These are phyloP conservation scores for Periplaneta americana DNA, from an alignment of 1,140 invertebrate genomes.

Conservation along the genomic window DNA sequence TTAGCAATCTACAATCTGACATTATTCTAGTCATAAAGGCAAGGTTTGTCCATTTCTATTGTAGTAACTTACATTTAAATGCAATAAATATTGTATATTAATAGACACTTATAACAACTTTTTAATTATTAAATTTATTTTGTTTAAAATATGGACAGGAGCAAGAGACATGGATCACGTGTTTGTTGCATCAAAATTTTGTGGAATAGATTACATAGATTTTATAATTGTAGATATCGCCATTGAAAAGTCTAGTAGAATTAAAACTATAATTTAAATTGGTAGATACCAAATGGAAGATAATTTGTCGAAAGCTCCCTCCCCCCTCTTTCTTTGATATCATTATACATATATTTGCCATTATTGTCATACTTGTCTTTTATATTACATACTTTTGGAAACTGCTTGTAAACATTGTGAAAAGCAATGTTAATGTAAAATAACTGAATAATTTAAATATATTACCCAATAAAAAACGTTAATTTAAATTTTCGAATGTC, in stretches of 20 bases:
- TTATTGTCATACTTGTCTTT: neutral
- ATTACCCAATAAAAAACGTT: neutral
- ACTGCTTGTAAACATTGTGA: neutral
- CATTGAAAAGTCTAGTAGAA: neutral
- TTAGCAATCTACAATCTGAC: neutral
- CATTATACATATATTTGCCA: neutral
- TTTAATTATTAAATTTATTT: neutral
- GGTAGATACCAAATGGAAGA: neutral
- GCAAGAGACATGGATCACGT: neutral
- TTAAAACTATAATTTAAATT: neutral
- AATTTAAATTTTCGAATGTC: too few relatives aligned
- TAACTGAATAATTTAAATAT: neutral
- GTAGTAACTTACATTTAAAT: neutral
- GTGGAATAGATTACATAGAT: neutral
- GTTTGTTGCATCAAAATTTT: neutral
- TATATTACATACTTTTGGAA: neutral
- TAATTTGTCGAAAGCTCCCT: neutral
- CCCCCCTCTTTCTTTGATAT: neutral
- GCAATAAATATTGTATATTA: neutral
- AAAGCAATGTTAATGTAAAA: neutral
- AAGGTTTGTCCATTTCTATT: neutral
- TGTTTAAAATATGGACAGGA: neutral
- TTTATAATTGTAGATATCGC: neutral
- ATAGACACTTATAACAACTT: neutral
- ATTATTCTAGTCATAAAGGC: neutral